Evolutionary conservation across 2,113 vertebrate genomes (phyloP), one percentile per base, ranked within the genome.

Genomic region (Climacteris rufus): DNA sequence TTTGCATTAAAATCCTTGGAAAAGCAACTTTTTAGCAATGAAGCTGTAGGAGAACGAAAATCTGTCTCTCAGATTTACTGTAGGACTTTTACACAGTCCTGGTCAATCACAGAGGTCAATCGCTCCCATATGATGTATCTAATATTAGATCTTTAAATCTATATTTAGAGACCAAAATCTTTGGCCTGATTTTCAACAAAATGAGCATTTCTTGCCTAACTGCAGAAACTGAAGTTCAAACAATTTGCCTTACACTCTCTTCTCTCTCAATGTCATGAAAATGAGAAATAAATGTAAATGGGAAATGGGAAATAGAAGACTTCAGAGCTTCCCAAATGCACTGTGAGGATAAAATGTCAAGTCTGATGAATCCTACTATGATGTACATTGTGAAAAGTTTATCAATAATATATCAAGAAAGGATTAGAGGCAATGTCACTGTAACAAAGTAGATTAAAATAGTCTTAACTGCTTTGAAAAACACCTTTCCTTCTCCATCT

Each of bases 381-480:
- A 87, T 94, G 84, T 82, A 89, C 92, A 79, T 82, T 75, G 57
- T 84, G 63, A 89, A 91, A 91, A 89, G 61, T 72, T 91, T 96
- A 94, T 95, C 95, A 96, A 91, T 96, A 89, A 94, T 87, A 85
- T 79, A 95, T 93, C 86, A 94, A 81, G 45, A 87, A 94, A 94
- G 81, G 74, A 95, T 97, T 93, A 93, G 83, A 95, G 74, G 57
- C 65, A 87, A 82, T 85, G 70, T 82, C 81, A 83, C 37, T 79
- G 40, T 69, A 95, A 95, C 65, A 95, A 94, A 93, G 42, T 76
- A 49, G 69, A 94, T 91, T 94, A 91, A 87, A 94, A 81, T 68
- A 61, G 49, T 83, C 85, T 57, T 90, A 85, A 87, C 65, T 76
- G 57, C 61, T 92, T 94, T 84, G 75, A 91, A 94, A 94, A 89